phyloP scores from a whole-genome alignment of 2,797 vertebrate species.

The Stomatorhinus walkeri region DNA sequence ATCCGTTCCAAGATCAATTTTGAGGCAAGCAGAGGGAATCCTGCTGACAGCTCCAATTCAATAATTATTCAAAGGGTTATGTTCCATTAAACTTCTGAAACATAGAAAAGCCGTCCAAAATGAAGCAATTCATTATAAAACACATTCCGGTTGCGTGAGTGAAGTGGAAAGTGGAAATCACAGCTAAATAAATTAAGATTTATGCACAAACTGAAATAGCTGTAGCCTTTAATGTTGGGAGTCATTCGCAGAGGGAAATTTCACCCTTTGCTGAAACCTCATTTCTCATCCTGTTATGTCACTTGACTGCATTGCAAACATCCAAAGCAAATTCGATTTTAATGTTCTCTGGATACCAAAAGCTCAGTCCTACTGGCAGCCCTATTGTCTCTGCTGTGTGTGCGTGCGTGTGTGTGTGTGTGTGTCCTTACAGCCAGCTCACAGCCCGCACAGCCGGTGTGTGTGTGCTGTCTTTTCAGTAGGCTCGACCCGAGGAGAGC shows the following conservation, averaged over 20 bases:
- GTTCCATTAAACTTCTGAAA: neutral
- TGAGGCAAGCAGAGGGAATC: neutral
- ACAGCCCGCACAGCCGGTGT: neutral
- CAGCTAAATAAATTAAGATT: neutral
- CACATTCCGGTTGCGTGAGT: neutral
- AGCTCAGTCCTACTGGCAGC: neutral
- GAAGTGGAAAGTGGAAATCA: neutral
- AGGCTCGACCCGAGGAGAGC: slow-evolving; percentile 18
- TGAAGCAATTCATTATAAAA: neutral
- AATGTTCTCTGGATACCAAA: neutral
- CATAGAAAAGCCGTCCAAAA: neutral
- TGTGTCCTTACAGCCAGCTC: neutral
- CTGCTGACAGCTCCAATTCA: neutral
- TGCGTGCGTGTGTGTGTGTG: neutral
- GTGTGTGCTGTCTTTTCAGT: neutral
- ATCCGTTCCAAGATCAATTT: neutral
- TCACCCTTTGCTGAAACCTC: neutral
- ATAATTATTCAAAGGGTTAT: neutral
- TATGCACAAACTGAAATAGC: neutral
- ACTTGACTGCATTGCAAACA: neutral
- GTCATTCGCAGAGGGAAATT: neutral
- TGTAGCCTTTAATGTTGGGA: neutral
- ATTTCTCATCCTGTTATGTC: neutral
- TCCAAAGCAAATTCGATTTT: neutral
- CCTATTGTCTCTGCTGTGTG: neutral